Conservation (phyloP, 2,113 vertebrate species). For the Tamias sibiricus region DNA sequence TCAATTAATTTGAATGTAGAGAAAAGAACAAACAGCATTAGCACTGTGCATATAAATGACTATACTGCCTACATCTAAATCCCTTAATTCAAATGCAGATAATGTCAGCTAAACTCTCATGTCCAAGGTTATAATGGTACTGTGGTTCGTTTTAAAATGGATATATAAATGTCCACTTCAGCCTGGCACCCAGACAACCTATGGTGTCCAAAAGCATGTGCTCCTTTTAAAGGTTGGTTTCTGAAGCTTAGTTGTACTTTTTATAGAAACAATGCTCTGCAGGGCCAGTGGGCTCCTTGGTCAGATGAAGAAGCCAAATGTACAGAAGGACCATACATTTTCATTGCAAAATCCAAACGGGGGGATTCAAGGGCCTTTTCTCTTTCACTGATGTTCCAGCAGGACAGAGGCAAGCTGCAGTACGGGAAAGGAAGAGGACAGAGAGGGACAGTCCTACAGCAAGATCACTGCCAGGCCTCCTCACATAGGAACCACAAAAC, state of each 20-base stretch:
- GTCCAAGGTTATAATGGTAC: neutral
- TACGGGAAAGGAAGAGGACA: neutral
- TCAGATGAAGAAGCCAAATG: neutral
- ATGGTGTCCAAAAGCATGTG: neutral
- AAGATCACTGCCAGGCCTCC: neutral
- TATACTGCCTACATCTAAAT: neutral
- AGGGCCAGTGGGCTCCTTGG: neutral
- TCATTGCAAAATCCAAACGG: neutral
- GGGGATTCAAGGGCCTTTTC: neutral
- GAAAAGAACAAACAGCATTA: neutral
- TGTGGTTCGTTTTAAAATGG: neutral
- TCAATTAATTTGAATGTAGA: neutral
- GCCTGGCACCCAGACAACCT: neutral
- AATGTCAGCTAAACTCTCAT: neutral
- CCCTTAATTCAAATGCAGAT: neutral
- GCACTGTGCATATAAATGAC: neutral
- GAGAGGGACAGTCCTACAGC: neutral
- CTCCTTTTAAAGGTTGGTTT: constrained; percentile 14
- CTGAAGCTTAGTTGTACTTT: neutral
- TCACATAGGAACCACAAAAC: accelerated
- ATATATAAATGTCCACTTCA: neutral
- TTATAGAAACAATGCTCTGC: neutral
- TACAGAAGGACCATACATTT: neutral
- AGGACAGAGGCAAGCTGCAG: neutral
- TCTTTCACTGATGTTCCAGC: neutral